Conservation (phyloP, 1,140 invertebrate genomes). For the Uloborus diversus region DNA sequence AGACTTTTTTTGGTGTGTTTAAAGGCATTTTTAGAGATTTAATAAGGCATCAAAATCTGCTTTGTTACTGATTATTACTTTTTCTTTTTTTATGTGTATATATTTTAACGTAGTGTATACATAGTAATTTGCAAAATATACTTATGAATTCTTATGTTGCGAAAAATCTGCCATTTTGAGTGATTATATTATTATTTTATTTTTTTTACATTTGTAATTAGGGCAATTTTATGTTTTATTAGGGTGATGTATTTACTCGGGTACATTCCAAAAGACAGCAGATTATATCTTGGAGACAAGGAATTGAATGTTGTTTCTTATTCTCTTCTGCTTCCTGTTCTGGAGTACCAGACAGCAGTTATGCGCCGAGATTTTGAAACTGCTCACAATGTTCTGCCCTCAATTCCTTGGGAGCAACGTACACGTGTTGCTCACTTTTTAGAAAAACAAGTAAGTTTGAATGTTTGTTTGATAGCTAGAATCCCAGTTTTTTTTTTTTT, state of each 20-base stretch:
- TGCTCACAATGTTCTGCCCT: constrained; percentile 93
- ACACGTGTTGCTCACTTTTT: constrained; percentile 98
- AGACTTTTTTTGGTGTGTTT: no score
- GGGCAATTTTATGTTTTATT: background rate
- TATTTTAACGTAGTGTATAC: no score
- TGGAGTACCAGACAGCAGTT: constrained; percentile 99
- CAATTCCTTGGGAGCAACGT: constrained; percentile 93
- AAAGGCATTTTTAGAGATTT: no score
- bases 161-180: no score
- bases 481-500: no score
- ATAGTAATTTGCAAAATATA: no score
- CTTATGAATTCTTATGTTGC: no score
- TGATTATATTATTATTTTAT: no score
- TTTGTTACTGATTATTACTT: no score
- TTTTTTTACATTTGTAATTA: background rate
- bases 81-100: no score
- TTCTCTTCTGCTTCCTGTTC: constrained; percentile 83
- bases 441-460: constrained; percentile 85
- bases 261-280: constrained; percentile 96
- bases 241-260: constrained; percentile 88
- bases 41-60: no score
- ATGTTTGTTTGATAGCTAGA: no score
- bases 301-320: constrained; percentile 95
- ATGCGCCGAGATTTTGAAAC: constrained; percentile 98
- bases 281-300: constrained; percentile 96